phyloP scores from a whole-genome alignment of 1,140 invertebrate genomes.

The Drosophila repleta region DNA sequence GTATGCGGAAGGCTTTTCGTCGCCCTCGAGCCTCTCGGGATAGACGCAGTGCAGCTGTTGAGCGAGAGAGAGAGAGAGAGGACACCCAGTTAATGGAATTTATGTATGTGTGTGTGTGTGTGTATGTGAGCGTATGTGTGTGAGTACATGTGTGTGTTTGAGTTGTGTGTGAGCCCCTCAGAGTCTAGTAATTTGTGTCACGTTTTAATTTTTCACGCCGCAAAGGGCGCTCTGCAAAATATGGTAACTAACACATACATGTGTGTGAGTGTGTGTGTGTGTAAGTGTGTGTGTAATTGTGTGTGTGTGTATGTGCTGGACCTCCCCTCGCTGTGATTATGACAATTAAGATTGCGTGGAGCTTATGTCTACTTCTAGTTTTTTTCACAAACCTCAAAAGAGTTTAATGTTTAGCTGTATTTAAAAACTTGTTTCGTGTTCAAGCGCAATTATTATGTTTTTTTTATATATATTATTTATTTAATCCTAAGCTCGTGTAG shows the following conservation, averaged over 20 bases:
- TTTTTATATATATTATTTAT: background rate
- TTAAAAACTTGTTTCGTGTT: slow-evolving; percentile 27
- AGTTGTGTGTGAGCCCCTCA: slow-evolving; percentile 31
- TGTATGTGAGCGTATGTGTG: background rate
- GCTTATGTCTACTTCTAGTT: slow-evolving; percentile 42
- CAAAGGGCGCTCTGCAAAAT: slow-evolving; percentile 54
- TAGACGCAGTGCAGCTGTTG: slow-evolving; percentile 67
- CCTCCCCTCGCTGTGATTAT: slow-evolving; percentile 61
- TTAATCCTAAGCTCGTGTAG: no score
- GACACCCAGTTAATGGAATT: slow-evolving; percentile 61
- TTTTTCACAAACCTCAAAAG: slow-evolving; percentile 35
- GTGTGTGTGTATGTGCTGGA: slow-evolving; percentile 7
- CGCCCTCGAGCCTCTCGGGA: slow-evolving; percentile 50
- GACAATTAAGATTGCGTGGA: slow-evolving; percentile 67
- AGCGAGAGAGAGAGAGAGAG: background rate
- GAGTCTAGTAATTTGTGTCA: slow-evolving; percentile 75
- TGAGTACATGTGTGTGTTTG: background rate
- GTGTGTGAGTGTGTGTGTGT: background rate
- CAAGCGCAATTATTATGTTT: slow-evolving; percentile 18
- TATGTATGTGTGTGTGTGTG: slow-evolving; percentile 5
- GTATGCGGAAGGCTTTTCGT: slow-evolving; percentile 31
- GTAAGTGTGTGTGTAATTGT: background rate
- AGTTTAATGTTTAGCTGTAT: slow-evolving; percentile 54
- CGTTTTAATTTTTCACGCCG: slow-evolving; percentile 76
- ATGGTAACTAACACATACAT: slow-evolving; percentile 11